Conservation (phyloP, 2,888 invertebrate species). For the Salpingus planirostris region DNA sequence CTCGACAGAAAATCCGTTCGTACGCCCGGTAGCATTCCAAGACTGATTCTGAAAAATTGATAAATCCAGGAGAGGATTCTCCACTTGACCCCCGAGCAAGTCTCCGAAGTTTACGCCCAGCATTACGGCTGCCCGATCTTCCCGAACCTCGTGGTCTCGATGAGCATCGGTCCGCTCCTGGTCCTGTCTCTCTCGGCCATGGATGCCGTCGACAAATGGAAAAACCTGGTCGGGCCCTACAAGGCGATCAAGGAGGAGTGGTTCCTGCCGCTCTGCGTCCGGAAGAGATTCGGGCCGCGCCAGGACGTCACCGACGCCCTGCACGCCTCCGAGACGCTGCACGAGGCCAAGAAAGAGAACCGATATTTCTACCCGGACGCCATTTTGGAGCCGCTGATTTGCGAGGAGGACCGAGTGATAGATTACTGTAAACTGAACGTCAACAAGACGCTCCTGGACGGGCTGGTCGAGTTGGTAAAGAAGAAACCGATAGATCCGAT, state of each 20-base stretch:
- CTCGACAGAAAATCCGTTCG: no score
- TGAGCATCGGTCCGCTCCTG: constrained; percentile 68
- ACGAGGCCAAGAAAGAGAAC: constrained; percentile 67
- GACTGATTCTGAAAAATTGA: no score
- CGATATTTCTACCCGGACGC: constrained; percentile 82
- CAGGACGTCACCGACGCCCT: constrained; percentile 61
- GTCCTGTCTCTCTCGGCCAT: constrained; percentile 61
- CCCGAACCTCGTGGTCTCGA: constrained; percentile 68
- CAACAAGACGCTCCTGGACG: constrained; percentile 54
- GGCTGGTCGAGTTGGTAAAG: constrained; percentile 56
- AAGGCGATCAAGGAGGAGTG: constrained; percentile 57
- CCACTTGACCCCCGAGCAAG: constrained; percentile 73
- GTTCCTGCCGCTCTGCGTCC: constrained; percentile 59
- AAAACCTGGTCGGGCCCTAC: constrained; percentile 62
- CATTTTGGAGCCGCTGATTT: constrained; percentile 63
- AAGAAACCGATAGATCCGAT: constrained; percentile 69
- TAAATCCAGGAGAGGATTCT: constrained; percentile 59
- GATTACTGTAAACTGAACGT: constrained; percentile 63
- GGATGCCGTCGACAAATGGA: constrained; percentile 66
- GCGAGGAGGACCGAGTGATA: constrained; percentile 50
- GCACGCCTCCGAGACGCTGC: constrained; percentile 65
- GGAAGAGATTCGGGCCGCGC: constrained; percentile 62
- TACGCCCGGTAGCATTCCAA: no score
- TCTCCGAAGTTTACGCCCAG: constrained; percentile 73
- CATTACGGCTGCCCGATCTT: constrained; percentile 66